Evolutionary conservation across 2,113 vertebrate species (phyloP), one percentile per base, ranked within the genome.

Genomic region (Pomatostomus ruficeps): DNA sequence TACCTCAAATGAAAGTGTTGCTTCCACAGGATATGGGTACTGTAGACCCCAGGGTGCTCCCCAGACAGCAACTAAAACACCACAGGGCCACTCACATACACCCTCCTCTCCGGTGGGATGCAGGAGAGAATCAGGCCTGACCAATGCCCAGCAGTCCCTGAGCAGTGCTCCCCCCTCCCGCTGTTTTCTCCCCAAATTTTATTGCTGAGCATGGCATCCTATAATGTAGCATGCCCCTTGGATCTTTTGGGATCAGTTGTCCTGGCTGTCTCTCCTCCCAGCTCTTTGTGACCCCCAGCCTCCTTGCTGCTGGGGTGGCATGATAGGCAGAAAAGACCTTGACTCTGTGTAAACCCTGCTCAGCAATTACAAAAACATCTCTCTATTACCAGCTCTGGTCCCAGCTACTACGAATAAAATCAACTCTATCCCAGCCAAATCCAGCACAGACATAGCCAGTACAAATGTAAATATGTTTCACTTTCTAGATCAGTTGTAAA

Each of bases 61-160:
- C 22, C 1, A 4, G 21, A 10, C 0, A 0, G 18, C 17, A 63
- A 1, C 9, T 63, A 12, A n/a, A 63, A 35, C 31, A 40, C 33
- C 31, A 25, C 17, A n/a, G 40, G 38, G 36, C 42, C 16, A 5
- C 17, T 45, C 31, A 18, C 12, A 12, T 20, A 17, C 18, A 1
- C 15, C 14, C 10, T 14, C 29, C 42, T 45, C 17, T 9, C 3
- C 0, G 0, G 7, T 52, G 52, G 57, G 48, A 18, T 52, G n/a
- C 23, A 8, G 9, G 14, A 76, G 28, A 29, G 40, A 81, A 55
- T 24, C 4, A 48, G 21, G 25, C 21, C 46, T 5, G 7, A 45
- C 9, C 0, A 2, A 25, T 84, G 31, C 20, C 48, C 13, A 58
- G 35, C 24, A 67, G 78, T 15, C 26, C 35, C 66, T 3, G 3